These are phyloP conservation scores for Ganaspis sp. DNA, from an alignment of 1,140 invertebrate genomes.

Conservation along the genomic window DNA sequence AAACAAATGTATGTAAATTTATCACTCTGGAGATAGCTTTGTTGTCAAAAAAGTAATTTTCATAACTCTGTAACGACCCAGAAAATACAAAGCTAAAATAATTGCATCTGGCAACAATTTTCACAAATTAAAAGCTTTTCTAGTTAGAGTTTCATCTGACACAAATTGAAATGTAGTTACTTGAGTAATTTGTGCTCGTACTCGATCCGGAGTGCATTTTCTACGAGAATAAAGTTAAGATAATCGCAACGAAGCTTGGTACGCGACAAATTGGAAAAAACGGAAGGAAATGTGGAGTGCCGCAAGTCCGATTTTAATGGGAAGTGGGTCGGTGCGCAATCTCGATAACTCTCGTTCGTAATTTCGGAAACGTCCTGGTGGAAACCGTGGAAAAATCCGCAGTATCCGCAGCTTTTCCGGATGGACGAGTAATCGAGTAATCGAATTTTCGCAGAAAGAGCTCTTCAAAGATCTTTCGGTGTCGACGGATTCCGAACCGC, in stretches of 20 bases:
- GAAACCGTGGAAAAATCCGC: conserved; percentile 24
- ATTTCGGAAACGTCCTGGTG: conserved; percentile 16
- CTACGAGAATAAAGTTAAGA: conserved; percentile 12
- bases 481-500: not conserved
- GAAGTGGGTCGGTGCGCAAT: conserved; percentile 21
- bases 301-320: conserved; percentile 21
- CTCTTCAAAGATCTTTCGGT: conserved; percentile 16
- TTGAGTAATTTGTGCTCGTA: conserved; percentile 12
- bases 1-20: not conserved
- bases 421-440: conserved; percentile 23
- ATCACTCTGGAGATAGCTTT: not conserved
- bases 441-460: conserved; percentile 22
- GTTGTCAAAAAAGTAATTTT: not conserved
- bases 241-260: conserved; percentile 8
- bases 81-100: not conserved
- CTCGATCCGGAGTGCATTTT: conserved; percentile 3
- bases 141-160: conserved; percentile 7
- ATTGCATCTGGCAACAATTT: not conserved
- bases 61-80: not conserved
- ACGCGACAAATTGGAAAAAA: conserved; percentile 25
- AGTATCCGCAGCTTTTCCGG: conserved; percentile 24
- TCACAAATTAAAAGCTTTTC: conserved; percentile 5
- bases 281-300: conserved; percentile 11
- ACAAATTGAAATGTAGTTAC: not conserved
- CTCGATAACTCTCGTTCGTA: conserved; percentile 26